Percentiles rank a stretch among this genome's conserved stretches.
These are phyloP conservation scores for Amitus sp. DNA, from an alignment of 2,888 invertebrate genomes.

Conservation along the genomic window DNA sequence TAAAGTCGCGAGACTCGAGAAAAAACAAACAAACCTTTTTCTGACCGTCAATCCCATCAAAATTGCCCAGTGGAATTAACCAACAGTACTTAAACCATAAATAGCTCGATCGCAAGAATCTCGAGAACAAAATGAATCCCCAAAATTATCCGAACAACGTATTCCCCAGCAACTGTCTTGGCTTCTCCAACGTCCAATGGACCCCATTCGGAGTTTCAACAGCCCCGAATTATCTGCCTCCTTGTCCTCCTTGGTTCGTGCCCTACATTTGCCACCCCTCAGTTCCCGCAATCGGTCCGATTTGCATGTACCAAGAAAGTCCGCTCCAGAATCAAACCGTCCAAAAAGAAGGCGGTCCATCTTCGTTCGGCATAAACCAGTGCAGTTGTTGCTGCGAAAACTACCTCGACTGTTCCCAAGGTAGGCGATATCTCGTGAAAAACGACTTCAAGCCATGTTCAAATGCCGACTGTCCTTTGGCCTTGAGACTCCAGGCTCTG, in stretches of 20 bases:
- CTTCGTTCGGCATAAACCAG: too few relatives aligned
- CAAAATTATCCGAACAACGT: background rate
- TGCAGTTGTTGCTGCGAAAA: too few relatives aligned
- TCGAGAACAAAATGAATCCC: background rate
- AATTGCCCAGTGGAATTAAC: too few relatives aligned
- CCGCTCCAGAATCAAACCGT: too few relatives aligned
- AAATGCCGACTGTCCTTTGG: slow-evolving; percentile 49
- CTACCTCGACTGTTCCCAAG: too few relatives aligned
- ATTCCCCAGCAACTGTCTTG: background rate
- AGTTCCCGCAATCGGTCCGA: too few relatives aligned
- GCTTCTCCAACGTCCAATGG: background rate
- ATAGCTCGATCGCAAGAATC: background rate
- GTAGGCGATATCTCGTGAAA: slow-evolving; percentile 33
- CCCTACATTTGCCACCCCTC: background rate
- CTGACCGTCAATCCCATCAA: too few relatives aligned
- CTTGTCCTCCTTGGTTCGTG: too few relatives aligned
- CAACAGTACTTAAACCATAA: too few relatives aligned
- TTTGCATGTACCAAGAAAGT: background rate
- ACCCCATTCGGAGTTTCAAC: background rate
- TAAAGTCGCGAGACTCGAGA: too few relatives aligned
- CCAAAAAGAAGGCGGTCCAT: too few relatives aligned
- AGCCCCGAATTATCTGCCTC: background rate
- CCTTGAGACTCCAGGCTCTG: slow-evolving; percentile 57
- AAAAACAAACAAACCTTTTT: too few relatives aligned
- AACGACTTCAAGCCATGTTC: slow-evolving; percentile 42